Percentiles rank a stretch among this genome's conserved stretches.
Evolutionary conservation across 2,797 vertebrate species (phyloP).

Genomic region (Petrocephalus schoutedeni): DNA sequence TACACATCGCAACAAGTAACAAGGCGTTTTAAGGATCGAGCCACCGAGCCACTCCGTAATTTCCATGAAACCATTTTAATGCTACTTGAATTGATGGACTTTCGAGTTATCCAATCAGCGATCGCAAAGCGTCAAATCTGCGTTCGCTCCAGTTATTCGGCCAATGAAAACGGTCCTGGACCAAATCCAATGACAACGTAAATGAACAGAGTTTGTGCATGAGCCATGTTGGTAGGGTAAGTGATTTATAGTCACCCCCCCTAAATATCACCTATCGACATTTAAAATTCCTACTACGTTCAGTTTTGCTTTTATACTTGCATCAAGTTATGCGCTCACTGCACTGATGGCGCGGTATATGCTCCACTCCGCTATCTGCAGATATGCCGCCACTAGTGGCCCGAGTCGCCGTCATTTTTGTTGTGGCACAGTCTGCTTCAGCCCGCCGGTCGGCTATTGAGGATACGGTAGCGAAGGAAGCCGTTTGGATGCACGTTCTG

Average conservation of each 20-base stretch:
- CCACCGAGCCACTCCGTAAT: constrained; percentile 26
- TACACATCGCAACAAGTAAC: background rate
- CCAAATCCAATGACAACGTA: constrained; percentile 32
- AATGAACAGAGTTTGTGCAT: constrained; percentile 45
- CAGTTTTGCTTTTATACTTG: background rate
- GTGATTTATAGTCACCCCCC: background rate
- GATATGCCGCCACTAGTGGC: background rate
- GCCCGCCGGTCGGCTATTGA: background rate
- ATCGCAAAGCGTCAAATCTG: constrained; percentile 63
- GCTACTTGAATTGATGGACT: constrained; percentile 42
- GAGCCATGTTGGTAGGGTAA: constrained; percentile 58
- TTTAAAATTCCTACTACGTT: background rate
- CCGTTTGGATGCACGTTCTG: background rate
- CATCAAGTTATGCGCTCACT: background rate
- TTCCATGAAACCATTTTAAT: constrained; percentile 32
- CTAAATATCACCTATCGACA: background rate
- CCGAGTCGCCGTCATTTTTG: constrained; percentile 5
- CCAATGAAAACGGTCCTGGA: constrained; percentile 46
- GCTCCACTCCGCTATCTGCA: background rate
- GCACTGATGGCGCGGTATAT: background rate
- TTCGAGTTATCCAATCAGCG: constrained; percentile 39
- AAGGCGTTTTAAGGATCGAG: background rate
- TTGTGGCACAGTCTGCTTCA: constrained; percentile 7
- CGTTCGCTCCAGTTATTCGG: constrained; percentile 48
- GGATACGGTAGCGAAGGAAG: background rate